Evolutionary conservation across 1,140 invertebrate genomes (phyloP).

Genomic region (Cherax destructor): DNA sequence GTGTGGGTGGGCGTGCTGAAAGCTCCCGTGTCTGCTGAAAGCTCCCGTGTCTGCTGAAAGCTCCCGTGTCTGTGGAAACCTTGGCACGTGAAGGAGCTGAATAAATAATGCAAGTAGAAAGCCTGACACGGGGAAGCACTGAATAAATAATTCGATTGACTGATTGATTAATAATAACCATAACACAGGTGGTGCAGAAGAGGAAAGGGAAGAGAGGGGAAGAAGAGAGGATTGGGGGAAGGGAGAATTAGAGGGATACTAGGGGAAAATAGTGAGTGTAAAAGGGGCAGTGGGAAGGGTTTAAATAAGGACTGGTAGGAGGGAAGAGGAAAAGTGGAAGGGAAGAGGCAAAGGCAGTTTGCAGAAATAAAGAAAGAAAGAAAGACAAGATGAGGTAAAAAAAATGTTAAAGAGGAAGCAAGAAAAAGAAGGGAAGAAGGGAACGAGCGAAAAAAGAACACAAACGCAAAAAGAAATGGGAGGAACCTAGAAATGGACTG

Average conservation of each 20-base stretch:
- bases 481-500: no score
- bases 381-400: not conserved
- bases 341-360: not conserved
- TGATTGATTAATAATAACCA: no score
- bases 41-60: no score
- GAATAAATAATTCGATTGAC: no score
- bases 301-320: not conserved
- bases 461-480: not conserved
- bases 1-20: no score
- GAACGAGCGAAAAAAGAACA: not conserved
- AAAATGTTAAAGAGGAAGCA: conserved; percentile 9
- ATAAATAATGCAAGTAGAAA: no score
- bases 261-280: not conserved
- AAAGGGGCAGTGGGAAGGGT: not conserved
- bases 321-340: not conserved
- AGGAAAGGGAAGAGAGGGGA: not conserved
- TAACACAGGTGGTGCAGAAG: no score
- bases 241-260: not conserved
- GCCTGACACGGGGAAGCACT: no score
- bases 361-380: not conserved
- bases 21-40: no score
- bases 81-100: no score
- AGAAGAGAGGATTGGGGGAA: not conserved
- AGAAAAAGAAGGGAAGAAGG: no score
- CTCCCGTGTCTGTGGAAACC: no score